phyloP scores from a whole-genome alignment of 2,113 vertebrate genomes.

The Corapipo altera region DNA sequence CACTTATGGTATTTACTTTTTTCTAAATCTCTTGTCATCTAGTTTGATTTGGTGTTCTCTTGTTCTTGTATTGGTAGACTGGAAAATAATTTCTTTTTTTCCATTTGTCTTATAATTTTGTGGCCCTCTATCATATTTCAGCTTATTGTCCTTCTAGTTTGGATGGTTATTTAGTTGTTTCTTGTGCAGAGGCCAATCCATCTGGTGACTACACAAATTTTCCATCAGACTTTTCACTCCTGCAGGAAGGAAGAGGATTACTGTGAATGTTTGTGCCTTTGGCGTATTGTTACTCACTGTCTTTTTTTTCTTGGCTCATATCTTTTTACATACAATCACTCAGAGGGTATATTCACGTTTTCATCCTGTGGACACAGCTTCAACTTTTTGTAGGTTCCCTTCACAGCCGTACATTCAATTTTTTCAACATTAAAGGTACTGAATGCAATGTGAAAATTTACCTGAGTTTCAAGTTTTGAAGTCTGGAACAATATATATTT shows the following conservation, averaged over 20 bases:
- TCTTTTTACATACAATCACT: not conserved
- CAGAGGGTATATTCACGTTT: not conserved
- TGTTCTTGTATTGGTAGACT: not conserved
- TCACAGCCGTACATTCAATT: not conserved
- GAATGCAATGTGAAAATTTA: not conserved
- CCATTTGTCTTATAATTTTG: not conserved
- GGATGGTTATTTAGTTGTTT: not conserved
- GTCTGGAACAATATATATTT: not conserved
- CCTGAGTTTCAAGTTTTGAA: not conserved
- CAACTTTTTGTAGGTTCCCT: not conserved
- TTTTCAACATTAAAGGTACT: not conserved
- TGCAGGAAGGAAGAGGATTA: not conserved
- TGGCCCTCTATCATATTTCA: not conserved
- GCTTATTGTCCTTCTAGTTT: not conserved
- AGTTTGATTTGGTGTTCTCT: not conserved
- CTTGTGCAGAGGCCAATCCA: not conserved
- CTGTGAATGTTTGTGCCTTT: not conserved
- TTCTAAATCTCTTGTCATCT: not conserved
- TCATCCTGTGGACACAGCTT: not conserved
- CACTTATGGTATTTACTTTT: not conserved
- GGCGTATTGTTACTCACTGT: not conserved
- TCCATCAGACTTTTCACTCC: not conserved
- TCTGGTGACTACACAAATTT: not conserved
- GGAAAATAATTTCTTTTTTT: not conserved
- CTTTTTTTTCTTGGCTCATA: not conserved